Base-by-base conservation (phyloP, 1,140 invertebrate genomes). In the Ceratoteleas bidentatus region DNA sequence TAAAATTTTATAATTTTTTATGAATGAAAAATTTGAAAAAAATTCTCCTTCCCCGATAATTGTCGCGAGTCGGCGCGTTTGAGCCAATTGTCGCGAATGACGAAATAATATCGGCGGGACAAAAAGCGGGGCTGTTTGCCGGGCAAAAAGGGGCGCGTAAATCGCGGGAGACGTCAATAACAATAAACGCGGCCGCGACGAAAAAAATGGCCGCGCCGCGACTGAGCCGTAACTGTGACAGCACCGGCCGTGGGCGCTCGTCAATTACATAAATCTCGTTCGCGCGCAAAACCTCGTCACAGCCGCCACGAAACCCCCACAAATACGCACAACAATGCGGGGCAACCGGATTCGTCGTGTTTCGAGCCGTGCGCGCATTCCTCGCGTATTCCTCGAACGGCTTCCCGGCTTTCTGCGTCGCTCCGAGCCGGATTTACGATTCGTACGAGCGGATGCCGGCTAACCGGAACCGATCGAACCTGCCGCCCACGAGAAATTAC, bases 261-360 rank as follows among this genome's bases (percentile, higher is more conserved):
- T 40, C 76, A 73, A 79, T 79, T 79, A 66, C 68, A 79, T 79
- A 72, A 79, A 72, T 79, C 68, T 73, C 68, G 43, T 72, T 68
- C 40, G 75, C 61, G 75, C 49, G 61, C 75, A 65, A 60, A 72
- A 72, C 68, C 68, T 58, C 75, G 68, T 65, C 75, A 65, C 34
- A 64, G 65, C 74, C 66, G 66, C 75, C 64, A 65, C 58, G 14
- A 70, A 78, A 78, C 47, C 64, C 36, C 43, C 33, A 58, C 52
- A 40, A 74, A 65, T 64, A 65, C 75, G 58, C 60, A 78, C 60
- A 62, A 70, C 75, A 78, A 70, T 70, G 60, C 66, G n/a, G 56
- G 40, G 38, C 14, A 72, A 79, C 76, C 76, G 76, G 74, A 72
- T 78, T 70, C 66, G 57, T 34, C 57, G 75, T 65, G 58, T 70